Conservation (phyloP, 2,113 vertebrate genomes). For the Protomyctophum bolini region DNA sequence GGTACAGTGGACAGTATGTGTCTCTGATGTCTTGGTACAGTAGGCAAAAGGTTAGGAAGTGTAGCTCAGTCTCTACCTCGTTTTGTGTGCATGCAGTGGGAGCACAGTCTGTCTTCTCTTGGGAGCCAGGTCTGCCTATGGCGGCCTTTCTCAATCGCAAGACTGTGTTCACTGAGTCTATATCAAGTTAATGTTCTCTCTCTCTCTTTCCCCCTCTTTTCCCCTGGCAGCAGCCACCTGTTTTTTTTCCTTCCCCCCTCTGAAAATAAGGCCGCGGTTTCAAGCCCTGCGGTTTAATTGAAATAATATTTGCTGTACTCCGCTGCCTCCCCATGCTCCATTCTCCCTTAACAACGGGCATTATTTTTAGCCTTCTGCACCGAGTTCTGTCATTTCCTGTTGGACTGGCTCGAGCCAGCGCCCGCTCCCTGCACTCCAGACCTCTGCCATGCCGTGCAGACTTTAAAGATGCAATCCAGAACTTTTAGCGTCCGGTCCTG, state of each 20-base stretch:
- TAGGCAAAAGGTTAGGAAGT: no score
- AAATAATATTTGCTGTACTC: slow-evolving; percentile 80
- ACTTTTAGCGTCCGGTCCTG: no score
- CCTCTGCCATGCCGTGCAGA: slow-evolving; percentile 15
- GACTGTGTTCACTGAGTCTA: no score
- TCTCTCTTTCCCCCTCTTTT: slow-evolving; percentile 16
- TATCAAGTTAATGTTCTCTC: background rate
- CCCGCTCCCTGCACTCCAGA: slow-evolving; percentile 17
- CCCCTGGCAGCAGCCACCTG: slow-evolving; percentile 48
- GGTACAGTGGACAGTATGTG: no score
- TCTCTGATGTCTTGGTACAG: no score
- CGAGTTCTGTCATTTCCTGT: slow-evolving; percentile 79
- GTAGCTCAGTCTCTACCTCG: no score
- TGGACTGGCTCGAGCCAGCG: slow-evolving; percentile 34
- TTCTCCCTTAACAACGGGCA: slow-evolving; percentile 75
- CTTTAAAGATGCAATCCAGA: no score
- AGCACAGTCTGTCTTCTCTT: no score
- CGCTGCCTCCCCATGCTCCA: slow-evolving; percentile 62
- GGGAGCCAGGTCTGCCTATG: no score
- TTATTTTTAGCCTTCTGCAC: slow-evolving; percentile 77
- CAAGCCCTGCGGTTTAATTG: slow-evolving; percentile 69
- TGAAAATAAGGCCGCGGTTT: slow-evolving; percentile 59
- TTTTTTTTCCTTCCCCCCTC: slow-evolving; percentile 31
- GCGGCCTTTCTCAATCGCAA: no score
- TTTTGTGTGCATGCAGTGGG: no score